Base-by-base conservation (phyloP, 64 coral and sea anemone genomes). In the Porites australiensis region DNA sequence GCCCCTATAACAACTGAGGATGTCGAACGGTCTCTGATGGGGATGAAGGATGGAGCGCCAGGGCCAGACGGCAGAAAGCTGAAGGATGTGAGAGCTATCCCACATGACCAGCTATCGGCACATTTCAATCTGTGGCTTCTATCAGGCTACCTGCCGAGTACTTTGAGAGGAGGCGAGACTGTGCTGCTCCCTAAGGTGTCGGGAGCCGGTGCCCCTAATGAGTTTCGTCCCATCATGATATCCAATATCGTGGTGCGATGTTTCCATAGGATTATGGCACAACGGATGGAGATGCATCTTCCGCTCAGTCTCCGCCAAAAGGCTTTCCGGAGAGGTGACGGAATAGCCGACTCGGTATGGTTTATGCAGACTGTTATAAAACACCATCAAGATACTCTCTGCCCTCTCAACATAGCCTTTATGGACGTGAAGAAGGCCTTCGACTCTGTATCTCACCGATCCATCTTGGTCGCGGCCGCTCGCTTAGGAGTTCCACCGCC, bases 381-480 rank as follows among this genome's bases (percentile, higher is more conserved):
- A 16, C 13, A 69, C 13, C 43, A 10, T 49, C 69, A 69, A 9
- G 16, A 47, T 7, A 73, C 74, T n/a, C 20, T 71, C 16, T 4
- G 10, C n/a, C n/a, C 77, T 0, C 77, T 79, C 8, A 4, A 79
- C 19, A 19, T 79, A 5, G 14, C 2, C 2, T 83, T 83, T 13
- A 4, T 83, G 13, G 80, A 83, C 54, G 44, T 64, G 37, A 89
- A 68, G 72, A 79, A 90, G 46, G 88, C 74, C 1, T 82, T 91
- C 83, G 78, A 91, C 48, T 91, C 78, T 8, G 87, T 78, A 19
- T 64, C 54, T 18, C 89, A 91, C 37, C 46, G 83, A 20, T 22
- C 49, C 5, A 82, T 91, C 43, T 50, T 91, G 2, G 12, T 90
- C 18, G 88, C 88, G 2, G 61, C 60, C 15, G 19, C 10, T 8